Evolutionary conservation across 2,113 vertebrate species (phyloP).

Genomic region (Rhineura floridana): DNA sequence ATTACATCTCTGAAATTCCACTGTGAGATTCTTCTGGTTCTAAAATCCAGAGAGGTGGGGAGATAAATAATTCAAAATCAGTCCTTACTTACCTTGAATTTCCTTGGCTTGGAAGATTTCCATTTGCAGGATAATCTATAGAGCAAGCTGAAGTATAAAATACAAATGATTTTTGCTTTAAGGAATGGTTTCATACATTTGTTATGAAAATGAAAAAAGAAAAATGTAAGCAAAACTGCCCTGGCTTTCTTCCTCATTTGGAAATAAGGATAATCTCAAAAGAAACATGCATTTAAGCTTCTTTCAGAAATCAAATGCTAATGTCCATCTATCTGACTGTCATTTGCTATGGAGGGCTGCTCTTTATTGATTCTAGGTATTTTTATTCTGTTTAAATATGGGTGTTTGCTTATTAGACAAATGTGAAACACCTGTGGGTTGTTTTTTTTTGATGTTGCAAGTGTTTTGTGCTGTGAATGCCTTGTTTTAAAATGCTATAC

Average conservation of each 20-base stretch:
- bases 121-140: not conserved
- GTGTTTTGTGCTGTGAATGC: not conserved
- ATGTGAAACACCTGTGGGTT: not conserved
- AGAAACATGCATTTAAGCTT: not conserved
- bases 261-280: not conserved
- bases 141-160: not conserved
- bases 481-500: not conserved
- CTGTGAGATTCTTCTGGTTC: not conserved
- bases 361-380: not conserved
- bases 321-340: not conserved
- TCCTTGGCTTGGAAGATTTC: not conserved
- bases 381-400: not conserved
- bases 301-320: not conserved
- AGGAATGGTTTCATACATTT: not conserved
- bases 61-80: not conserved
- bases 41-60: not conserved
- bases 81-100: not conserved
- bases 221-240: not conserved
- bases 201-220: not conserved
- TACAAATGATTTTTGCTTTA: not conserved
- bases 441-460: not conserved
- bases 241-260: not conserved
- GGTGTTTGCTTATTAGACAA: not conserved
- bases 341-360: not conserved
- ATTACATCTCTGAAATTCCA: too few species aligned